Evolutionary conservation across 2,888 invertebrate genomes (phyloP).

Genomic region (Tenthredo scrophulariae): DNA sequence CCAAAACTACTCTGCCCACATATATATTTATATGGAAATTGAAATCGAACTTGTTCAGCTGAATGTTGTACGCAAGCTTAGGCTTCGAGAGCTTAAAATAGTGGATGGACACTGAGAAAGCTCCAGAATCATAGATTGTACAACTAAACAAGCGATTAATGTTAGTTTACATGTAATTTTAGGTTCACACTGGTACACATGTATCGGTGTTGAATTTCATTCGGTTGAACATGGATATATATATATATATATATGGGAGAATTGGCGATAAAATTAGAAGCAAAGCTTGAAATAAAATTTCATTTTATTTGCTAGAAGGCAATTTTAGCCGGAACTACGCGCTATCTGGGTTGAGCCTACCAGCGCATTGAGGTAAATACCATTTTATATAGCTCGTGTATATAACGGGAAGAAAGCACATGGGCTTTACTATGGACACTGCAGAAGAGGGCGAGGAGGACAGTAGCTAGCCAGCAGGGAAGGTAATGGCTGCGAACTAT

Average conservation of each 20-base stretch:
- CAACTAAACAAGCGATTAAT: not conserved
- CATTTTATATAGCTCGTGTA: slow-evolving; percentile 59
- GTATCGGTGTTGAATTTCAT: slow-evolving; percentile 59
- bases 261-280: slow-evolving; percentile 70
- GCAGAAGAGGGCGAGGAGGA: slow-evolving; percentile 43
- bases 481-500: slow-evolving; percentile 68
- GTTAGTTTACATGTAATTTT: slow-evolving; percentile 21
- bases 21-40: not conserved
- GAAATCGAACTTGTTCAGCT: not conserved
- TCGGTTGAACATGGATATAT: slow-evolving; percentile 57
- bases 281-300: slow-evolving; percentile 73
- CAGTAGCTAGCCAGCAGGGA: slow-evolving; percentile 57
- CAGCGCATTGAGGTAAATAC: slow-evolving; percentile 67
- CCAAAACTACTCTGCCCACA: not conserved
- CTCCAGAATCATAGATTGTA: not conserved
- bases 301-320: slow-evolving; percentile 70
- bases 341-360: slow-evolving; percentile 56
- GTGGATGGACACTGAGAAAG: not conserved
- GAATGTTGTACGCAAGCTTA: not conserved
- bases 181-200: not conserved
- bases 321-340: slow-evolving; percentile 61
- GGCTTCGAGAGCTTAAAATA: not conserved
- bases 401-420: slow-evolving; percentile 61
- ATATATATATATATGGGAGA: slow-evolving; percentile 56
- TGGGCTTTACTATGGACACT: slow-evolving; percentile 53